Base-by-base conservation (phyloP, 2,113 vertebrate species). In the Aepyceros melampus region DNA sequence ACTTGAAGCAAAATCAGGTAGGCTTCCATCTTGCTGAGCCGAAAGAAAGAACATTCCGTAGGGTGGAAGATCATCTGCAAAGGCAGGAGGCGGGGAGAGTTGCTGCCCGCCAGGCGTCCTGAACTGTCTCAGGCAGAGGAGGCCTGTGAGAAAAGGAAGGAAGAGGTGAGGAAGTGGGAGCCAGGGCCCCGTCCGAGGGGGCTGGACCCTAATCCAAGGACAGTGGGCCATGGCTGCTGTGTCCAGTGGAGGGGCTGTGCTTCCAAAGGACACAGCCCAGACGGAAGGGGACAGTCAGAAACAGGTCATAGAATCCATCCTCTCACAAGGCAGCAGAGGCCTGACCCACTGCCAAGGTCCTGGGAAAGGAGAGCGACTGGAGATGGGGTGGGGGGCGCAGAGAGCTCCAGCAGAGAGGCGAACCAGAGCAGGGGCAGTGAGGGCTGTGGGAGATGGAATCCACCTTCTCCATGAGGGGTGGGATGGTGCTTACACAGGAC, bases 161-260 rank as follows among this genome's bases (percentile, higher is more conserved):
- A 5, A 33, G 45, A 88, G 25, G 36, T 5, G 15, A 45, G 9
- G 58, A 71, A 31, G 45, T n/a, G 31, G 27, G 29, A 47, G 16
- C 53, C 7, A 14, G 23, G 36, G 76, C 2, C 0, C 16, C 1
- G 0, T 0, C 33, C 0, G 0, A 58, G 11, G 40, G 31, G 7
- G 5, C 86, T 33, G 27, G 16, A 4, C 33, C 15, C 55, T 25
- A 64, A 17, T 29, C 19, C 36, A 16, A 11, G 31, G 45, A 31
- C 87, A 53, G 45, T 6, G 40, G 82, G 2, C 13, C 51, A 1
- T 31, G 17, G 53, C 53, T 31, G 17, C 58, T 60, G 49, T 25
- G 25, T 45, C 53, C 76, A 53, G 17, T 6, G 19, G 19, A 74
- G 21, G n/a, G 23, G 51, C n/a, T 19, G 33, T 19, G 45, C 40